Evolutionary conservation across 2,888 invertebrate species (phyloP).

Genomic region (Eupeodes luniger): DNA sequence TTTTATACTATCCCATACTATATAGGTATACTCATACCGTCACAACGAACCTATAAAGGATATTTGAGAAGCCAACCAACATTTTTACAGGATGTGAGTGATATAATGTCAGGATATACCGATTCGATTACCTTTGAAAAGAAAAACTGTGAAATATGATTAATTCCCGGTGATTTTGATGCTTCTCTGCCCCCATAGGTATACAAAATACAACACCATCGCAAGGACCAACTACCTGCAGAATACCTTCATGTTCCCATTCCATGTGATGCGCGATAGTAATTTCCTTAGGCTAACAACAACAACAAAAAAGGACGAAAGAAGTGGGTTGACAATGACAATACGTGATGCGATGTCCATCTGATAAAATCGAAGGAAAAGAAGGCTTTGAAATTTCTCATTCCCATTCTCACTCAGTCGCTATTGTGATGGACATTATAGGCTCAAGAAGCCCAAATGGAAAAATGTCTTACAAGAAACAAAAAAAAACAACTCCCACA

Average conservation of each 20-base stretch:
- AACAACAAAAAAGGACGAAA: constrained; percentile 14
- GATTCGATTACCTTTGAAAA: constrained; percentile 72
- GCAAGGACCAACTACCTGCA: constrained; percentile 60
- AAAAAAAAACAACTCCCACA: constrained; percentile 53
- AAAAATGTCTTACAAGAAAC: not conserved
- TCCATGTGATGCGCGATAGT: constrained; percentile 17
- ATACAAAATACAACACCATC: not conserved
- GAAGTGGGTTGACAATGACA: constrained; percentile 56
- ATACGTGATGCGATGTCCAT: constrained; percentile 60
- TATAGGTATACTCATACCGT: too few species aligned
- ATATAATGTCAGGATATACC: constrained; percentile 74
- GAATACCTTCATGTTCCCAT: constrained; percentile 8
- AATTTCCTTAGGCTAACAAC: constrained; percentile 31
- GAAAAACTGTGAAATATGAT: constrained; percentile 74
- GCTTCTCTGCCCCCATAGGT: not conserved
- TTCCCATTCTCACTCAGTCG: not conserved
- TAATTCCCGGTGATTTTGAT: constrained; percentile 60
- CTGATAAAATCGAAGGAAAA: constrained; percentile 61
- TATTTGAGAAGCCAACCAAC: constrained; percentile 60
- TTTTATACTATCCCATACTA: not conserved
- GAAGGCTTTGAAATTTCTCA: constrained; percentile 51
- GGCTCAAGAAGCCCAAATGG: constrained; percentile 12
- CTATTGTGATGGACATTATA: not conserved
- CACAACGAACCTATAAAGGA: constrained; percentile 3
- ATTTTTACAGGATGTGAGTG: constrained; percentile 68